Conservation (phyloP, 2,888 invertebrate species). For the Patella ulyssiponensis region DNA sequence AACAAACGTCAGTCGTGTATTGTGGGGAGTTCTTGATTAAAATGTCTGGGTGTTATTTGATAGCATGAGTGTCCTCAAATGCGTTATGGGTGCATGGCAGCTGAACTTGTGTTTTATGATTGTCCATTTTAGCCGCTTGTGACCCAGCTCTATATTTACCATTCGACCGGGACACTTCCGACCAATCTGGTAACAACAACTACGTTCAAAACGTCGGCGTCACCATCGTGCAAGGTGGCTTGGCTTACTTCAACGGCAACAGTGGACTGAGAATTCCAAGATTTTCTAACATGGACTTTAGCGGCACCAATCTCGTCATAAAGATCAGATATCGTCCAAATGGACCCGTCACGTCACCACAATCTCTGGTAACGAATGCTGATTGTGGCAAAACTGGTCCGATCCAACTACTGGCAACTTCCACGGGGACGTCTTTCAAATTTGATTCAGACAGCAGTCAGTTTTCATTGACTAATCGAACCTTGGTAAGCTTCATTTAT, state of each 20-base stretch:
- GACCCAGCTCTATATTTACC: constrained; percentile 44
- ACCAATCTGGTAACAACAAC: constrained; percentile 38
- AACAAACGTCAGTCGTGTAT: no score
- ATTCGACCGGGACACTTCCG: constrained; percentile 37
- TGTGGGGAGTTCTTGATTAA: no score
- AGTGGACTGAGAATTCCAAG: constrained; percentile 53
- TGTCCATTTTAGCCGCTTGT: constrained; percentile 39
- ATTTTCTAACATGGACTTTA: constrained; percentile 52
- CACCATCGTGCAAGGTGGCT: constrained; percentile 42
- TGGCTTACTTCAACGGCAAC: constrained; percentile 54
- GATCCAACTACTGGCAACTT: no score
- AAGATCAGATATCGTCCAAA: constrained; percentile 43
- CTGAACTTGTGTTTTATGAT: no score
- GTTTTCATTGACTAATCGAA: no score
- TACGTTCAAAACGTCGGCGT: constrained; percentile 51
- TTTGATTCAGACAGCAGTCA: no score
- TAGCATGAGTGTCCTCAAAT: no score
- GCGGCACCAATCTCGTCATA: constrained; percentile 50
- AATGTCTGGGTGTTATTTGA: no score
- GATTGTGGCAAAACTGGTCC: constrained; percentile 41
- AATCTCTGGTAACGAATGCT: constrained; percentile 55
- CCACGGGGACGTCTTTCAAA: no score
- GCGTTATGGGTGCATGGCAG: no score
- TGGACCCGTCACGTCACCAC: constrained; percentile 2
- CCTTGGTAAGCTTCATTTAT: no score